These are phyloP conservation scores for Tuberolachnus salignus DNA, from an alignment of 2,888 invertebrate genomes.

Conservation along the genomic window DNA sequence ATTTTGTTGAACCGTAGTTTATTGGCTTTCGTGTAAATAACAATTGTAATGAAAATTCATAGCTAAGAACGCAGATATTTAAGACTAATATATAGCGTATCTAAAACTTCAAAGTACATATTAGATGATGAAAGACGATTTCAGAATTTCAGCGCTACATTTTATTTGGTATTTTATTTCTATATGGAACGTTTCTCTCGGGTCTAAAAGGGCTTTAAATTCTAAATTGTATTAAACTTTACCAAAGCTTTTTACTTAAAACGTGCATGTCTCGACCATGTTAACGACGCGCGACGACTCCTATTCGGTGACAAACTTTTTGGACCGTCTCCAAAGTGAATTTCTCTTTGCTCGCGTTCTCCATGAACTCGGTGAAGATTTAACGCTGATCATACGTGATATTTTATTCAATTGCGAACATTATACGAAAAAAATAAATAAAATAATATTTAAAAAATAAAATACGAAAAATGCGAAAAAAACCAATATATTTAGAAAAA, in stretches of 20 bases:
- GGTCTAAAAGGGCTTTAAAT: background rate
- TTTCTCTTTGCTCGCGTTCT: background rate
- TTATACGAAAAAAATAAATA: background rate
- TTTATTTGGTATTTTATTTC: background rate
- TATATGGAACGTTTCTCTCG: background rate
- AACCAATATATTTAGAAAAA: too few species aligned
- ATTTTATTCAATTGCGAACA: too few species aligned
- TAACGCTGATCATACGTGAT: too few species aligned
- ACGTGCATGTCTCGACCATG: background rate
- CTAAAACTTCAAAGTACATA: too few species aligned
- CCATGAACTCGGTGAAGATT: background rate
- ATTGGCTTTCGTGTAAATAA: too few species aligned
- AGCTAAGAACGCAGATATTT: too few species aligned
- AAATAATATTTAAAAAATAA: too few species aligned
- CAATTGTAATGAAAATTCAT: too few species aligned
- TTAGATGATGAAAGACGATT: background rate
- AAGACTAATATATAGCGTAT: too few species aligned
- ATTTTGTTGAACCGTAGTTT: too few species aligned
- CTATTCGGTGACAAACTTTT: constrained; percentile 5
- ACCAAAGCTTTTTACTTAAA: background rate
- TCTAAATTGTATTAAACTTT: constrained; percentile 14
- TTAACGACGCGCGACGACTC: background rate
- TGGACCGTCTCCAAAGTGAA: background rate
- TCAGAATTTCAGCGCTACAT: background rate
- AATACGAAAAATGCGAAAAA: too few species aligned